Evolutionary conservation across 2,797 vertebrate species (phyloP).

Genomic region (Spinibarbus caldwelli): DNA sequence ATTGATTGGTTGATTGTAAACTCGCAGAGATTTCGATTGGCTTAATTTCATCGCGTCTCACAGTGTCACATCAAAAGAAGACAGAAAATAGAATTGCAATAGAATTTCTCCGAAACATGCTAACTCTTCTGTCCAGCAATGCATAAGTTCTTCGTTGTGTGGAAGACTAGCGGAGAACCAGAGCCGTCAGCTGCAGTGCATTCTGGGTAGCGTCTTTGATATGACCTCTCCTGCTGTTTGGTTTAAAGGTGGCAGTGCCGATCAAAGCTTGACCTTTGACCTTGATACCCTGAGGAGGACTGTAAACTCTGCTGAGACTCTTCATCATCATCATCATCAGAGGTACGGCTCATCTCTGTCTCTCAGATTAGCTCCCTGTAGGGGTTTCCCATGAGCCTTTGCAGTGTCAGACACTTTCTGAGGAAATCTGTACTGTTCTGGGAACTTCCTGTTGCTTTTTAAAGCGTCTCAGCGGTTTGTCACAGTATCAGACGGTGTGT

Average conservation of each 20-base stretch:
- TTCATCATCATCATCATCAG: constrained; percentile 6
- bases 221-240: constrained; percentile 19
- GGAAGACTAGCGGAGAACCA: constrained; percentile 52
- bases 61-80: background rate
- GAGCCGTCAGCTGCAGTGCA: constrained; percentile 42
- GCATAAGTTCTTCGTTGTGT: background rate
- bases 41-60: too few relatives aligned
- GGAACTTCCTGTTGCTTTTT: constrained; percentile 27
- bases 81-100: background rate
- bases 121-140: background rate
- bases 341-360: too few relatives aligned
- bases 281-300: constrained; percentile 50
- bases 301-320: constrained; percentile 14
- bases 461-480: constrained; percentile 15
- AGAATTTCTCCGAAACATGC: background rate
- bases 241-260: constrained; percentile 43
- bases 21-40: constrained; percentile 55
- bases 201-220: constrained; percentile 31
- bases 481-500: constrained; percentile 14
- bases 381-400: constrained; percentile 17
- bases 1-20: constrained; percentile 47
- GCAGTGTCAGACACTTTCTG: background rate
- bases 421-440: background rate
- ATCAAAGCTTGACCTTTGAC: constrained; percentile 40
- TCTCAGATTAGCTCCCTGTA: too few relatives aligned